Percentiles rank a stretch among this genome's conserved stretches.
Conservation (phyloP, 1,140 invertebrate species). For the Chrysopa pallens region DNA sequence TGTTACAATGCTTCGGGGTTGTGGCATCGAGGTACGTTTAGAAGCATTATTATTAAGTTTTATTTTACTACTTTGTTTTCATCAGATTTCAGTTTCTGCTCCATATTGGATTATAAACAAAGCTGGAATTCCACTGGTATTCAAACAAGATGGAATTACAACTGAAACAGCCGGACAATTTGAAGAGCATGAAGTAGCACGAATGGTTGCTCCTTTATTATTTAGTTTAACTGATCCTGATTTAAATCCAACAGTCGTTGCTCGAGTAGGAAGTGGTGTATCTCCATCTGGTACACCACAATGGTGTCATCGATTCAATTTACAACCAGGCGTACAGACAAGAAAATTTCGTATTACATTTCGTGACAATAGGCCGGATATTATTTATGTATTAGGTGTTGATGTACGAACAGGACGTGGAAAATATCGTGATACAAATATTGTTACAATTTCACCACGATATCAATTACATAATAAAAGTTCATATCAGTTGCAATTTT, state of each 20-base stretch:
- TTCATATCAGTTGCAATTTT: conserved; percentile 61
- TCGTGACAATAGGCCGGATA: conserved; percentile 41
- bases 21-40: neutral
- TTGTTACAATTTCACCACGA: conserved; percentile 82
- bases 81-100: conserved; percentile 58
- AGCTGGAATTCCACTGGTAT: conserved; percentile 85
- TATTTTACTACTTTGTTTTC: neutral
- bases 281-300: conserved; percentile 42
- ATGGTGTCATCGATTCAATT: conserved; percentile 19
- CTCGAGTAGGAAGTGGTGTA: conserved; percentile 54
- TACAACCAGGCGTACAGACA: conserved; percentile 58
- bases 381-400: conserved; percentile 67
- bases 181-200: conserved; percentile 82
- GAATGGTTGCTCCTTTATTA: conserved; percentile 80
- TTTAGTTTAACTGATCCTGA: conserved; percentile 88
- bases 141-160: conserved; percentile 71
- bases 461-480: conserved; percentile 89
- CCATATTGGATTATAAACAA: conserved; percentile 94
- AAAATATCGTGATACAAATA: conserved; percentile 71
- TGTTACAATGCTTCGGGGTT: conserved; percentile 30
- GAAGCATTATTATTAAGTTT: neutral
- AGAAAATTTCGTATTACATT: conserved; percentile 42
- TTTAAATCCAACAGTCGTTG: conserved; percentile 39
- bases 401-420: conserved; percentile 74
- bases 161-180: conserved; percentile 81